phyloP scores from a whole-genome alignment of 2,888 invertebrate species.

The Tipula helvola region DNA sequence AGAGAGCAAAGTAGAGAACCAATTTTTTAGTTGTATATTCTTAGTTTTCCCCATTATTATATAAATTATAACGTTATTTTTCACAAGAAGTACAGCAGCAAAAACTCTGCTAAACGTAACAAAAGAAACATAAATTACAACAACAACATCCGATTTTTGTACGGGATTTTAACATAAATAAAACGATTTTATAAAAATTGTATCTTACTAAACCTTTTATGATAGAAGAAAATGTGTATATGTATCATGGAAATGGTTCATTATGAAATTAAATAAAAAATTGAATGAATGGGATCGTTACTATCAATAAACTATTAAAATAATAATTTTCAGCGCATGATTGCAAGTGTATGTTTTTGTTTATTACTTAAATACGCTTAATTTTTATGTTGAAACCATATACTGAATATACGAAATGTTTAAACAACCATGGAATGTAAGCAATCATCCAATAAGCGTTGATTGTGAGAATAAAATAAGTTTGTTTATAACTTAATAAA shows the following conservation, averaged over 20 bases:
- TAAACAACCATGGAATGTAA: too few relatives aligned
- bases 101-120: background rate
- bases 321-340: background rate
- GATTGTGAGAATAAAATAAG: too few relatives aligned
- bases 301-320: background rate
- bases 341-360: too few relatives aligned
- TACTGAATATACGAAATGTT: too few relatives aligned
- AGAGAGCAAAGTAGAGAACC: background rate
- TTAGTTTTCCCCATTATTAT: background rate
- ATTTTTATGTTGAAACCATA: too few relatives aligned
- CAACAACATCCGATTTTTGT: background rate
- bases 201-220: background rate
- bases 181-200: background rate
- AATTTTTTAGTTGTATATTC: background rate
- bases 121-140: background rate
- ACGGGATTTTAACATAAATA: background rate
- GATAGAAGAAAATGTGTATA: background rate
- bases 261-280: background rate
- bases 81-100: background rate
- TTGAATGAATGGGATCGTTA: background rate
- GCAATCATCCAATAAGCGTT: too few relatives aligned
- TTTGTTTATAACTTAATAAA: too few relatives aligned
- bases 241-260: background rate
- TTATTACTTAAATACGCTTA: too few relatives aligned
- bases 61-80: slow-evolving; percentile 4